phyloP scores from a whole-genome alignment of 1,140 invertebrate species.

The Armadillidium nasatum region DNA sequence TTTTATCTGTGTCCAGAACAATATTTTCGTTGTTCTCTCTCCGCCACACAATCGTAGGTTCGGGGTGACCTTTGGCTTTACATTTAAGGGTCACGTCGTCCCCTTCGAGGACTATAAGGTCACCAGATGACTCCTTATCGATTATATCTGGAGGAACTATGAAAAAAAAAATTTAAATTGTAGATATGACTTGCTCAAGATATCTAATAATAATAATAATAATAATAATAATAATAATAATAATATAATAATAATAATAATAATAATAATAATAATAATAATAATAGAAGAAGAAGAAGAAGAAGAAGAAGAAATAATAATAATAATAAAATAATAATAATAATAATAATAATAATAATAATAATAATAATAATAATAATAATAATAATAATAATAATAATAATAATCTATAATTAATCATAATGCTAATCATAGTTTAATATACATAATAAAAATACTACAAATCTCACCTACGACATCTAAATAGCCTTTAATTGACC shows the following conservation, averaged over 20 bases:
- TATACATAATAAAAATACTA: background rate
- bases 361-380: too few species aligned
- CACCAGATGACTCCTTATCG: constrained; percentile 35
- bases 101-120: constrained; percentile 42
- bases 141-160: constrained; percentile 44
- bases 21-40: constrained; percentile 36
- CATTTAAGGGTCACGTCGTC: constrained; percentile 43
- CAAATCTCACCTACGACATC: constrained; percentile 49
- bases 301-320: too few species aligned
- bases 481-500: constrained; percentile 49
- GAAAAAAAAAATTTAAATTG: background rate
- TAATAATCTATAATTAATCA: background rate
- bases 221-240: too few species aligned
- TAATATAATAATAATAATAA: too few species aligned
- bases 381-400: background rate
- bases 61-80: constrained; percentile 41
- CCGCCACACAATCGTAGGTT: constrained; percentile 40
- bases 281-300: too few species aligned
- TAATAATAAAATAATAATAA: too few species aligned
- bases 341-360: too few species aligned
- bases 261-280: too few species aligned
- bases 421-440: background rate
- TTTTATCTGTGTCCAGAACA: constrained; percentile 12
- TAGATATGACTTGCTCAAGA: too few species aligned
- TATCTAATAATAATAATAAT: too few species aligned